Percentiles rank a stretch among this genome's conserved stretches.
These are phyloP conservation scores for Phalacrocorax carbo DNA, from an alignment of 2,113 vertebrate genomes.

Conservation along the genomic window DNA sequence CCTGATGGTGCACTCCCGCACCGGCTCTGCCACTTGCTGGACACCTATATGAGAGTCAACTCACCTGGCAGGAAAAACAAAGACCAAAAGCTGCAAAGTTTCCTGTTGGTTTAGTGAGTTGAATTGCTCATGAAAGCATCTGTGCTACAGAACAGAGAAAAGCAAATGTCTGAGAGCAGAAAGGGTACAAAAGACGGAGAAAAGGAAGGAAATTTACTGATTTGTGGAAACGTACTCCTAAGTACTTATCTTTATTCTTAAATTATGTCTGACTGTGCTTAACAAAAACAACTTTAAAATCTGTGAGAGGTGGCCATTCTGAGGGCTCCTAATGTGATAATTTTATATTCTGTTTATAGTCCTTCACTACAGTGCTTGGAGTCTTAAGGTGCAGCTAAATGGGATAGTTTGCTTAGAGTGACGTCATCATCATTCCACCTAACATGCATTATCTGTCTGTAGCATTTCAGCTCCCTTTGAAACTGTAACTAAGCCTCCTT, in stretches of 20 bases:
- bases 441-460: rapidly evolving
- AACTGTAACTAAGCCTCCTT: background rate
- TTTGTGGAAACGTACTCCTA: background rate
- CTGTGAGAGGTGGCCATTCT: background rate
- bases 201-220: background rate
- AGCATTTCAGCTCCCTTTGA: background rate
- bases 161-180: background rate
- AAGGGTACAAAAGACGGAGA: background rate
- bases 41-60: background rate
- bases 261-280: background rate
- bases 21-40: background rate
- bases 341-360: background rate
- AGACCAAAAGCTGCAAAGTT: background rate
- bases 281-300: background rate
- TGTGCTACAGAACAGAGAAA: background rate
- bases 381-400: background rate
- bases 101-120: background rate
- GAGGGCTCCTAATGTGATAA: background rate
- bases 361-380: background rate
- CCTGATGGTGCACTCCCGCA: background rate
- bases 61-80: background rate
- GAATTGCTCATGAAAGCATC: background rate
- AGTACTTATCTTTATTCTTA: background rate
- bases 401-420: background rate
- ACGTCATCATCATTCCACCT: background rate